phyloP scores from a whole-genome alignment of 2,797 vertebrate species.

The Sebastes elongatus region DNA sequence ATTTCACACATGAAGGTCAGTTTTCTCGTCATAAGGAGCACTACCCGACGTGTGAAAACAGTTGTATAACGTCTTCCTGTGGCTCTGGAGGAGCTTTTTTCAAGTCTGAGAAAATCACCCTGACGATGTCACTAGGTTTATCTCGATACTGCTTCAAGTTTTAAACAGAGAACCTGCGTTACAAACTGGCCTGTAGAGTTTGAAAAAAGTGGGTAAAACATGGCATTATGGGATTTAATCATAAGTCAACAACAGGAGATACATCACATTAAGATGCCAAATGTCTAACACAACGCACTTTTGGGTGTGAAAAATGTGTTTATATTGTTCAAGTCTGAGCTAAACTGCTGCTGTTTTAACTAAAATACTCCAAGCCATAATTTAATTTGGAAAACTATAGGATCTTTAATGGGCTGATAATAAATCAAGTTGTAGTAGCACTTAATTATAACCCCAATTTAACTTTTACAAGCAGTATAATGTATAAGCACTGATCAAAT shows the following conservation, averaged over 20 bases:
- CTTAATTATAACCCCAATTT: neutral
- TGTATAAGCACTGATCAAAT: neutral
- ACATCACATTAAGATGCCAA: neutral
- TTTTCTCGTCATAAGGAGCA: neutral
- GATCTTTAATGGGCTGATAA: neutral
- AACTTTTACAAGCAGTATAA: neutral
- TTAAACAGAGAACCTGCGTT: too few species aligned
- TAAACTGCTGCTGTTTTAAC: neutral
- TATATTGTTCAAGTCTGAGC: neutral
- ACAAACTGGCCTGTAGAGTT: neutral
- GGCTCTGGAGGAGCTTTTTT: too few species aligned
- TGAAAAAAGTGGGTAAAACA: neutral
- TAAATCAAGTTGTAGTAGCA: neutral
- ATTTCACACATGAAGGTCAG: neutral
- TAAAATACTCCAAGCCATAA: neutral
- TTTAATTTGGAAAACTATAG: neutral
- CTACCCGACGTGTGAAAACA: neutral
- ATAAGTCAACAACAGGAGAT: neutral
- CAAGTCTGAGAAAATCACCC: too few species aligned
- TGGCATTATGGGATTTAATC: neutral
- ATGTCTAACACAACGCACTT: neutral
- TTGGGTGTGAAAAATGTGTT: neutral
- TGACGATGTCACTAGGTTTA: neutral
- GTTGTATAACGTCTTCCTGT: neutral
- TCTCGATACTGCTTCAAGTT: too few species aligned